Evolutionary conservation across 2,888 invertebrate species (phyloP), one percentile per base, ranked within the genome.

Genomic region (Coleophora flavipennella): DNA sequence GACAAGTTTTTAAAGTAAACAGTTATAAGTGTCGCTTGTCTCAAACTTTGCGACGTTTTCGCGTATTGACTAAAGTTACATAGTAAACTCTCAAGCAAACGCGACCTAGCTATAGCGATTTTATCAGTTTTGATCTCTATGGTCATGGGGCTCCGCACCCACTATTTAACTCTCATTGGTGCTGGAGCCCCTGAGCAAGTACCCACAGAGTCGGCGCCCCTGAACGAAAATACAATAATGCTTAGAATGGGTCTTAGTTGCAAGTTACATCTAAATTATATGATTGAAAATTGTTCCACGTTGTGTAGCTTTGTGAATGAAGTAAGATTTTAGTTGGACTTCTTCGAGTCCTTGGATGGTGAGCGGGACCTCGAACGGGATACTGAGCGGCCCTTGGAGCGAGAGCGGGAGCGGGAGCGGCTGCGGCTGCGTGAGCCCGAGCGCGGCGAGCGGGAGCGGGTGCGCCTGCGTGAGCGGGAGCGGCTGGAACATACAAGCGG

Each of bases 401-500:
- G 83, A n/a, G 85, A 83, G 48, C 83, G 79, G n/a, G 84, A 83
- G 44, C 85, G 78, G 50, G 74, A 12, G 33, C 41, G 84, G 50
- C 76, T 74, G 52, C 81, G 72, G 4, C 70, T 70, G 44, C 84
- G 80, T 4, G 85, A 85, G 31, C 86, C 84, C 1, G 86, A 85
- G 45, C 83, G 81, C 45, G 85, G 60, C 48, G 86, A 76, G 52
- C 88, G 87, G 12, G 90, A 90, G 41, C 90, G 86, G 43, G 89
- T 89, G 55, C 89, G 88, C 34, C 84, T 78, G 39, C 83, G 80
- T 14, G 90, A 90, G 55, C 89, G 86, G 49, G 90, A 90, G 13
- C 90, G 88, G 51, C 84, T 84, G 80, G 11, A 48, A 66, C 31
- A 62, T 48, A 64, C 44, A 20, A 48, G 42, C 36, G 44, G 9